phyloP scores from a whole-genome alignment of 2,888 invertebrate genomes.

The Dolomedes plantarius region DNA sequence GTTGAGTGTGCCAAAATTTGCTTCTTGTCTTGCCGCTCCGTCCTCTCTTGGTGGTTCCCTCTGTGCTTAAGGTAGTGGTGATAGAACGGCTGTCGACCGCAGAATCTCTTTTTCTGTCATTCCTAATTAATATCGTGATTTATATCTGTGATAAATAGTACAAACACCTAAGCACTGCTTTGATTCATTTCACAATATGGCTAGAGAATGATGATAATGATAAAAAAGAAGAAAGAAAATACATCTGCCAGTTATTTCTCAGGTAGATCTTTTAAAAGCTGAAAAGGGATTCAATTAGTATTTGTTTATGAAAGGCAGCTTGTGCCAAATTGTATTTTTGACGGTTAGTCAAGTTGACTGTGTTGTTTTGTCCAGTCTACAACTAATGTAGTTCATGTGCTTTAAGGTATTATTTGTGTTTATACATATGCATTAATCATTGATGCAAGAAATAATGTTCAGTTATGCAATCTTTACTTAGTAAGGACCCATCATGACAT shows the following conservation, averaged over 20 bases:
- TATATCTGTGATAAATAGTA: slow-evolving; percentile 70
- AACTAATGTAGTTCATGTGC: too few species aligned
- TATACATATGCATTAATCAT: too few species aligned
- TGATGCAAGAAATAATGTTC: too few species aligned
- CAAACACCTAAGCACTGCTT: slow-evolving; percentile 40
- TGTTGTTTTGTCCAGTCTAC: too few species aligned
- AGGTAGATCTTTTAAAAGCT: slow-evolving; percentile 11
- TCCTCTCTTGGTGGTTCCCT: slow-evolving; percentile 58
- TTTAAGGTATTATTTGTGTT: too few species aligned
- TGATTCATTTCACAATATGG: slow-evolving; percentile 4
- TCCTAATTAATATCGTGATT: slow-evolving; percentile 59
- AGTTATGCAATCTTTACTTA: too few species aligned
- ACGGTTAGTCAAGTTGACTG: too few species aligned
- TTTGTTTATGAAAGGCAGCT: too few species aligned
- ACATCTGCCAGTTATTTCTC: slow-evolving; percentile 54
- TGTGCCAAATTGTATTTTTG: too few species aligned
- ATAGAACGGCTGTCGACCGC: slow-evolving; percentile 51
- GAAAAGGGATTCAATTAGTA: too few species aligned
- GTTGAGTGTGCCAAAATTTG: slow-evolving; percentile 22
- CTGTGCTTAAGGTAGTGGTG: slow-evolving; percentile 58
- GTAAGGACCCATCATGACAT: too few species aligned
- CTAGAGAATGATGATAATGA: not conserved
- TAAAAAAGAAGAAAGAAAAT: not conserved
- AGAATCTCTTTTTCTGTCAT: slow-evolving; percentile 48
- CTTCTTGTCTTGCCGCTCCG: slow-evolving; percentile 54